Conservation (phyloP, 2,797 vertebrate species). For the Gallinago solitaria region DNA sequence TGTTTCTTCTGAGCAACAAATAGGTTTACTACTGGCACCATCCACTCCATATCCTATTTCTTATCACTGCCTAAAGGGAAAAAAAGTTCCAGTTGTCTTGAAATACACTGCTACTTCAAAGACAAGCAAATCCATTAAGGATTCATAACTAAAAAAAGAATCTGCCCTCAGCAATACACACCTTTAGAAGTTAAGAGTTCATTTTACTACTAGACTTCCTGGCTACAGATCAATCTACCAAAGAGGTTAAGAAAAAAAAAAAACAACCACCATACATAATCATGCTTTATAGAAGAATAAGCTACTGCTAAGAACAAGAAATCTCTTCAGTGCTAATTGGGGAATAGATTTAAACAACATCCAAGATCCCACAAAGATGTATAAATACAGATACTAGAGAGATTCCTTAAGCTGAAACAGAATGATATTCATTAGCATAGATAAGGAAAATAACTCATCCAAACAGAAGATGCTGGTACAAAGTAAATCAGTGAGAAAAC, state of each 20-base stretch:
- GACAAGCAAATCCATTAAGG: background rate
- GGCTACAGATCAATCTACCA: background rate
- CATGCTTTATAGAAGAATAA: background rate
- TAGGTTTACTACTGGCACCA: background rate
- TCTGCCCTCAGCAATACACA: background rate
- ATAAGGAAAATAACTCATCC: background rate
- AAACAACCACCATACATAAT: background rate
- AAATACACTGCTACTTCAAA: background rate
- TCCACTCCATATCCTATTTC: background rate
- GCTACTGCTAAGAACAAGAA: background rate
- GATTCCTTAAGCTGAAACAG: background rate
- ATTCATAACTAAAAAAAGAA: background rate
- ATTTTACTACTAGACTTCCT: constrained; percentile 7
- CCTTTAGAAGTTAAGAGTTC: background rate
- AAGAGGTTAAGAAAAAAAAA: background rate
- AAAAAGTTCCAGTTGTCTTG: background rate
- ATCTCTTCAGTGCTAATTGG: background rate
- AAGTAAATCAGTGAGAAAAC: background rate
- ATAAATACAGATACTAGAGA: background rate
- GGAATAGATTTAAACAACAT: background rate
- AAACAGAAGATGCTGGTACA: background rate
- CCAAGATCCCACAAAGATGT: background rate
- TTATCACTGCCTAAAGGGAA: background rate
- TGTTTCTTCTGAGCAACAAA: background rate
- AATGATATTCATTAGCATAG: background rate